Base-by-base conservation (phyloP, 2,797 vertebrate species). In the Rachycentron canadum region DNA sequence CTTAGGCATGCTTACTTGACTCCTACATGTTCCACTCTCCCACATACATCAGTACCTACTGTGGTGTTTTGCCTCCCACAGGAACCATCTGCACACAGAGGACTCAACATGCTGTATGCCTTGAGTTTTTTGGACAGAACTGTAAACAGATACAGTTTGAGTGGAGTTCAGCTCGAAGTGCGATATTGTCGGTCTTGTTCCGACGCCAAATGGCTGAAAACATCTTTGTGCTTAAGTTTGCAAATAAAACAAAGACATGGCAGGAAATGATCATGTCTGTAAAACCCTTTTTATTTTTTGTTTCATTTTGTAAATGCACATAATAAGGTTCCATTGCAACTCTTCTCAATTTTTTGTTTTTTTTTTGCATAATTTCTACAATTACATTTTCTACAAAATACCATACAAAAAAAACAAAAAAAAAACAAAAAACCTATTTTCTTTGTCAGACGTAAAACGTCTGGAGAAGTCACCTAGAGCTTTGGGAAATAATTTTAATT, bases 51-150 rank as follows among this genome's bases (percentile, higher is more conserved):
- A 34, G 30, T 9, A 12, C 16, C 32, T 34, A 28, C 26, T 19
- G 5, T 62, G 10, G 34, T 43, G 6, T 41, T 66, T 70, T 57
- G 23, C 45, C 40, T 69, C 30, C 56, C 57, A 63, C 56, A 19
- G 53, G 30, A 59, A 14, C 55, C 36, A 25, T 47, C 53, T 69
- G 38, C 59, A 45, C 11, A 53, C 1, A 13, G 23, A 41, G 21
- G 2, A 32, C 16, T 49, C 50, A 32, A 14, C 52, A n/a, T 28
- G 28, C 21, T 55, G n/a, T 11, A n/a, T 67, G 23, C 17, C 56
- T 19, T 13, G 45, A 16, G 19, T 30, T 32, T 41, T 12, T 3
- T 17, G 19, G 9, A 45, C 34, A 55, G 7, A 62, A 11, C 19
- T 30, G 4, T 28, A 13, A 52, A 63, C 34, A 12, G 19, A 40